Conservation (phyloP, 2,888 invertebrate genomes). For the Rapana venosa region DNA sequence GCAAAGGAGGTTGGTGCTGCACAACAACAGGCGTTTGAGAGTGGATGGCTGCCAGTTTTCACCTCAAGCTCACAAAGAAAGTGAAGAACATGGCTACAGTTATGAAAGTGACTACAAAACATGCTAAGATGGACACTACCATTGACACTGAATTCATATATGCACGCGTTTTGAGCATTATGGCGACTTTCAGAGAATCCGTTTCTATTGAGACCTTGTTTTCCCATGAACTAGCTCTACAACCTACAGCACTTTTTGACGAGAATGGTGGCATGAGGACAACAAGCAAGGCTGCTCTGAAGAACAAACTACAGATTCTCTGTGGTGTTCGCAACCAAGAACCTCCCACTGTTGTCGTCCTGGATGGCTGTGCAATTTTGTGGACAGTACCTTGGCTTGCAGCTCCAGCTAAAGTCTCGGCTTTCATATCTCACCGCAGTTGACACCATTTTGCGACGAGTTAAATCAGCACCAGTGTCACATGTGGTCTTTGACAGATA, state of each 20-base stretch:
- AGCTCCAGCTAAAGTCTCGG: not conserved
- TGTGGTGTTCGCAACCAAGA: not conserved
- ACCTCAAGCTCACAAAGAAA: not conserved
- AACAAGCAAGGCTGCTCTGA: not conserved
- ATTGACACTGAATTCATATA: constrained; percentile 19
- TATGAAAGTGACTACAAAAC: not conserved
- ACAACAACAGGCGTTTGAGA: not conserved
- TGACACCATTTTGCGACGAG: not conserved
- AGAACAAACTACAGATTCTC: not conserved
- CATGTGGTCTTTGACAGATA: constrained; percentile 3
- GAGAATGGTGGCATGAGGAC: not conserved
- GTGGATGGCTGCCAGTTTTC: constrained; percentile 5
- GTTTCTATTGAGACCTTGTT: not conserved
- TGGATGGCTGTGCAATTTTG: not conserved
- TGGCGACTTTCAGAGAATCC: not conserved
- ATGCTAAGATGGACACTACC: not conserved
- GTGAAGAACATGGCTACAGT: not conserved
- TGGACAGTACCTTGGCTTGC: not conserved
- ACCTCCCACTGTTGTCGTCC: constrained; percentile 12
- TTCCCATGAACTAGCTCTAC: not conserved
- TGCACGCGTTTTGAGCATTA: not conserved
- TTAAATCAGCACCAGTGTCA: not conserved
- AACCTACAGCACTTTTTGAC: too few species aligned
- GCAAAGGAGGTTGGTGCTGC: not conserved
- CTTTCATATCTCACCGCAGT: not conserved